phyloP scores from a whole-genome alignment of 2,113 vertebrate genomes.

The Bujurquina vittata region DNA sequence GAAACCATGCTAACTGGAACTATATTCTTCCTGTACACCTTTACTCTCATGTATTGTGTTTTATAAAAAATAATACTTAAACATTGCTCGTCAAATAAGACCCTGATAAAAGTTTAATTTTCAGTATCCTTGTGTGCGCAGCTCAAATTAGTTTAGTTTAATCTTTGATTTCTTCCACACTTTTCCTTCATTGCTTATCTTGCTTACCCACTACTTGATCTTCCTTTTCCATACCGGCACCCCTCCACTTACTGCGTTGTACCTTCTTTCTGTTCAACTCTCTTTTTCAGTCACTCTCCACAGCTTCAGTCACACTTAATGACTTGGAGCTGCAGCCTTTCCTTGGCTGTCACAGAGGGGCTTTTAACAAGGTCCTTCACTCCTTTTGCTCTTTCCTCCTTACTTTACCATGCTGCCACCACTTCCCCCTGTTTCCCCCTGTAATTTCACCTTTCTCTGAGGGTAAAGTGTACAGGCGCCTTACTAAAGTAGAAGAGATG shows the following conservation, averaged over 20 bases:
- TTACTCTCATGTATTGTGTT: not conserved
- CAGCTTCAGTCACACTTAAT: slow-evolving; percentile 59
- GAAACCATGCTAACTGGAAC: not conserved
- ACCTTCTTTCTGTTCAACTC: not conserved
- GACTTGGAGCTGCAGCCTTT: slow-evolving; percentile 63
- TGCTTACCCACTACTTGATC: not conserved
- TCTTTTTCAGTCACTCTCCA: slow-evolving; percentile 26
- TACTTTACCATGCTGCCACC: slow-evolving; percentile 44
- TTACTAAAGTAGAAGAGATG: slow-evolving; percentile 1
- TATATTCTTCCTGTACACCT: not conserved
- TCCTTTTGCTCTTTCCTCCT: slow-evolving; percentile 57
- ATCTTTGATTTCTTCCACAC: not conserved
- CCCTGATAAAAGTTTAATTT: not conserved
- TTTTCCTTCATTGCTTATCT: not conserved
- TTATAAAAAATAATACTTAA: not conserved
- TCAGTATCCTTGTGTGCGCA: not conserved
- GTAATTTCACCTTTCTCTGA: slow-evolving; percentile 45
- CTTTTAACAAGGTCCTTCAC: slow-evolving; percentile 74
- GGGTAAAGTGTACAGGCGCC: slow-evolving; percentile 40
- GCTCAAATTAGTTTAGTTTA: not conserved
- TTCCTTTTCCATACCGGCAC: not conserved
- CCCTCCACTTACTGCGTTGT: slow-evolving; percentile 8
- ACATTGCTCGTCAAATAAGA: not conserved
- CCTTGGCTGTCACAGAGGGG: slow-evolving; percentile 53
- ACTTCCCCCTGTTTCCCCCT: slow-evolving; percentile 17